phyloP scores from a whole-genome alignment of 2,113 vertebrate species.

The Erythrocebus patas region DNA sequence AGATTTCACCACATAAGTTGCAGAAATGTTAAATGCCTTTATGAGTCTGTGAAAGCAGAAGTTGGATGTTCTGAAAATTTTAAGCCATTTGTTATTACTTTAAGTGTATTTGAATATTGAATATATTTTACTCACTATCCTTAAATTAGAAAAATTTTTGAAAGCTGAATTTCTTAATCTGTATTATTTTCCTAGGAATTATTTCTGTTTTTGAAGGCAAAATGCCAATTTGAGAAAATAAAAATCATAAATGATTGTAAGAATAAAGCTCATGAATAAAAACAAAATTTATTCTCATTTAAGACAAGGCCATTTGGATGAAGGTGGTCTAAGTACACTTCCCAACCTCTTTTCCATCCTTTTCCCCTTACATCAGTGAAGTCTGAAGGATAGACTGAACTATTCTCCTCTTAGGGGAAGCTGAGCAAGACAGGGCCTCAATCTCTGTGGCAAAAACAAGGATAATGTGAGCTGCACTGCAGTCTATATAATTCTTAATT shows the following conservation, averaged over 20 bases:
- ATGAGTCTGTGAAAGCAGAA: neutral
- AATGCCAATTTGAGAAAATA: slow-evolving; percentile 52
- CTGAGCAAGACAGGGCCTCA: neutral
- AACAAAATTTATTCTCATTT: neutral
- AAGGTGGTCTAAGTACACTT: neutral
- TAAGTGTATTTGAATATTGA: slow-evolving; percentile 1
- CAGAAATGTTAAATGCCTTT: neutral
- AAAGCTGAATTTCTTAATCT: slow-evolving; percentile 36
- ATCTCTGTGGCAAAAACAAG: neutral
- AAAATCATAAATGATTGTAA: slow-evolving; percentile 1
- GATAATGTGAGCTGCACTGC: neutral
- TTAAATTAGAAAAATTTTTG: slow-evolving; percentile 35
- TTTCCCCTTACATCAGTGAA: neutral
- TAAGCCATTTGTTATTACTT: slow-evolving; percentile 11
- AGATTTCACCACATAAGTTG: neutral
- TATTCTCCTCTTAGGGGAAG: neutral
- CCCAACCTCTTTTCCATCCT: neutral
- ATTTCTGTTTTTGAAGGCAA: slow-evolving; percentile 26
- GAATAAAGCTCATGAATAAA: neutral
- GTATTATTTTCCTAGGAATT: slow-evolving; percentile 45
- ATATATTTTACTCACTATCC: neutral
- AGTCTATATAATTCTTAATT: neutral
- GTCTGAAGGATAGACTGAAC: neutral
- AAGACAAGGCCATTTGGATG: neutral
- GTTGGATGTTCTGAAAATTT: neutral